Conservation (phyloP, 2,888 invertebrate species). For the Octodonta nipae region DNA sequence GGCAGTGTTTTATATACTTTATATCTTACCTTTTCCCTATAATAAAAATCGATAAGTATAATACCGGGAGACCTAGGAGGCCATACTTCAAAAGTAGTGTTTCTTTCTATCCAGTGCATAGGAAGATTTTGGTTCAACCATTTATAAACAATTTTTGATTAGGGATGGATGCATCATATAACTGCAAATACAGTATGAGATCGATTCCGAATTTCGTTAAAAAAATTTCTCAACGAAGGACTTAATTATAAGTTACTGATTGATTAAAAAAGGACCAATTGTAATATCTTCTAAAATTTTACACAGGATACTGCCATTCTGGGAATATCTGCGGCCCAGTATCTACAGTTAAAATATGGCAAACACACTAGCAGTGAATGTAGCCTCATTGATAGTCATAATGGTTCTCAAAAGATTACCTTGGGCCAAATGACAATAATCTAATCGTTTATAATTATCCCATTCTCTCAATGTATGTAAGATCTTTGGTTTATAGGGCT, state of each 20-base stretch:
- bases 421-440: neutral
- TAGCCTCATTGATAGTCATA: neutral
- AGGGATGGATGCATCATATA: constrained; percentile 4
- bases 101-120: constrained; percentile 1
- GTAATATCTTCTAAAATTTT: no score
- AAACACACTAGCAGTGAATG: constrained; percentile 1
- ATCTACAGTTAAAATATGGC: no score
- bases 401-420: neutral
- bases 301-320: no score
- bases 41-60: neutral
- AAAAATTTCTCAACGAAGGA: no score
- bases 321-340: no score
- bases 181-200: constrained; percentile 6
- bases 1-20: neutral
- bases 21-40: neutral
- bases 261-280: no score
- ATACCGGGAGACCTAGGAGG: neutral
- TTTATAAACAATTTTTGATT: constrained; percentile 9
- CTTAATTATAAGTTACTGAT: no score
- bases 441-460: neutral
- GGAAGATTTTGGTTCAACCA: constrained; percentile 7
- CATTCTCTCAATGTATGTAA: neutral
- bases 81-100: neutral
- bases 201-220: no score
- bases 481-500: neutral